These are phyloP conservation scores for Caenorhabditis panamensis DNA, from an alignment of 2,888 invertebrate species.

Conservation along the genomic window DNA sequence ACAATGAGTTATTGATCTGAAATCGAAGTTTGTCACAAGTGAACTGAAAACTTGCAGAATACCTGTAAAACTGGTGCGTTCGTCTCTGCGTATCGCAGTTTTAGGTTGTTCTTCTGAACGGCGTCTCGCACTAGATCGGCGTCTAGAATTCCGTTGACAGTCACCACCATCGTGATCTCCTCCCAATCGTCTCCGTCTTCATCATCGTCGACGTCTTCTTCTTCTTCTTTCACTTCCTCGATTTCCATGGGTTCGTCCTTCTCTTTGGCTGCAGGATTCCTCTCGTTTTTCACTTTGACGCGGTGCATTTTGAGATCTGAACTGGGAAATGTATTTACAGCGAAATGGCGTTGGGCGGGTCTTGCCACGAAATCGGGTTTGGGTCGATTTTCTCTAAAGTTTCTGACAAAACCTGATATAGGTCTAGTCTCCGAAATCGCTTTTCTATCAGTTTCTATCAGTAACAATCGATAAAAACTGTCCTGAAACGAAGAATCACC, in stretches of 20 bases:
- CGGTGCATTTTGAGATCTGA: constrained; percentile 5
- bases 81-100: constrained; percentile 62
- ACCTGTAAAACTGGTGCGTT: constrained; percentile 73
- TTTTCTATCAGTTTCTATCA: no score
- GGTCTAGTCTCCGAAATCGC: no score
- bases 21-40: constrained; percentile 6
- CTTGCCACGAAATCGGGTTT: no score
- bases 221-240: not conserved
- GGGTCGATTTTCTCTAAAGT: no score
- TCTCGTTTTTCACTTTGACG: not conserved
- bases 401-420: no score
- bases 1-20: constrained; percentile 72
- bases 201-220: constrained; percentile 14
- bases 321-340: not conserved
- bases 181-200: constrained; percentile 72
- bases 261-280: not conserved
- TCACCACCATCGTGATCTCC: constrained; percentile 70
- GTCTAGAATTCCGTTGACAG: constrained; percentile 76
- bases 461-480: no score
- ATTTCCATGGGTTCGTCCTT: constrained; percentile 5
- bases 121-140: constrained; percentile 70
- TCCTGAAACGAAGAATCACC: no score
- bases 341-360: no score
- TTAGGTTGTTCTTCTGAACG: constrained; percentile 57
- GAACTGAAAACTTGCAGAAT: not conserved